Evolutionary conservation across 2,113 vertebrate genomes (phyloP).

Genomic region (Montifringilla adamsi): DNA sequence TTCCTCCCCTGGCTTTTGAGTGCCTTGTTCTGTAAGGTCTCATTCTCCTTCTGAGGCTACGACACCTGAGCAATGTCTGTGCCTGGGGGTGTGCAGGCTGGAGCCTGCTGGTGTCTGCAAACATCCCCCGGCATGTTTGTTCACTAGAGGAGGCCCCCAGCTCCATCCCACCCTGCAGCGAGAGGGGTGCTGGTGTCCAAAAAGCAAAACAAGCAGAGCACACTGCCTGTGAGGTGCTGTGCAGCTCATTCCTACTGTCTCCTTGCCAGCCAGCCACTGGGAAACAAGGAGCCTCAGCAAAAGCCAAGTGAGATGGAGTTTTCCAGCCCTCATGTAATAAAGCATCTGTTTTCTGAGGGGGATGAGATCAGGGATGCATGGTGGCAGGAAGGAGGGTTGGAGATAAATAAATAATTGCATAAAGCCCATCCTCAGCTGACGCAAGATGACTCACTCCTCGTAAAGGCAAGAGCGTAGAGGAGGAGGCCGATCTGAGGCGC

Average conservation of each 20-base stretch:
- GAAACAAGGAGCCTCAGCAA: not conserved
- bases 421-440: not conserved
- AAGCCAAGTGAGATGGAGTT: not conserved
- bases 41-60: fast-evolving
- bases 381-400: slow-evolving; percentile 4
- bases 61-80: not conserved
- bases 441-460: slow-evolving; percentile 18
- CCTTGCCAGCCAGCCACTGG: not conserved
- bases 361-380: not conserved
- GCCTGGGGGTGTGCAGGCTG: not conserved
- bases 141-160: not conserved
- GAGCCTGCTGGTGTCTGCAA: not conserved
- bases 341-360: not conserved
- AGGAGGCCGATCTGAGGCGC: not conserved
- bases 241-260: not conserved
- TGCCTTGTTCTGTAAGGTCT: not conserved
- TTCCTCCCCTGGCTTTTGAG: not conserved
- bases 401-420: slow-evolving; percentile 45
- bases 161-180: not conserved
- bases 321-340: not conserved
- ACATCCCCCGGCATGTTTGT: fast-evolving
- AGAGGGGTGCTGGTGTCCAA: not conserved
- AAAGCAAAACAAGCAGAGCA: not conserved
- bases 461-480: not conserved
- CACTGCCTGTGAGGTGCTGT: not conserved